Evolutionary conservation across 2,797 vertebrate genomes (phyloP), one percentile per base, ranked within the genome.

Genomic region (Periophthalmus magnuspinnatus): DNA sequence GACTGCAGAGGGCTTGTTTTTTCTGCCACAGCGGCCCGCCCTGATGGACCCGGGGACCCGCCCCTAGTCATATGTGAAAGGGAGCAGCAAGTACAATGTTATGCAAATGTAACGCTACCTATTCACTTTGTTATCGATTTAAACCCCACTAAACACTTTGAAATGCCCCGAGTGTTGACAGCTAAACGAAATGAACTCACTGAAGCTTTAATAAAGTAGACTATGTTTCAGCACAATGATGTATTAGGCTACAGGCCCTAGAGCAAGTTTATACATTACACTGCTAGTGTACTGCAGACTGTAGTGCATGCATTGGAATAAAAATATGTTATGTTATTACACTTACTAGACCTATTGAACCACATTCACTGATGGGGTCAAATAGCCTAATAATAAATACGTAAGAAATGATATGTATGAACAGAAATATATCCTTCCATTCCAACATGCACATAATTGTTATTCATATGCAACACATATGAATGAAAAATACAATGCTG

Each of bases 51-150:
- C 58, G 1, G 59, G 45, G 72, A 59, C 58, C 78, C 85, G 78
- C 88, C 89, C 84, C 76, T 78, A 69, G 66, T 67, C 14, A 54
- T 66, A 67, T 41, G 73, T 79, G 80, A 86, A 84, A 79, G 82
- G 21, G 21, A 54, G 74, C 81, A 79, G 32, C 57, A 9, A 57
- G 73, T 70, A 62, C 76, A 2, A 72, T 87, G 84, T 78, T 78
- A 82, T 85, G 83, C 81, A 88, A 85, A 86, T 77, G 36, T 19
- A 17, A 38, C 68, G 61, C 54, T 48, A 55, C 14, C 41, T 36
- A 24, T 33, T 38, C 48, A 71, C 60, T 50, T 28, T 59, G 16
- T 19, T 48, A 34, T 48, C 68, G 33, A 47, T 47, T 56, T 33
- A 16, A 60, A 71, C 36, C 22, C 21, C n/a, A 56, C 65, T 36